Evolutionary conservation across 2,797 vertebrate species (phyloP).

Genomic region (Parambassis ranga): DNA sequence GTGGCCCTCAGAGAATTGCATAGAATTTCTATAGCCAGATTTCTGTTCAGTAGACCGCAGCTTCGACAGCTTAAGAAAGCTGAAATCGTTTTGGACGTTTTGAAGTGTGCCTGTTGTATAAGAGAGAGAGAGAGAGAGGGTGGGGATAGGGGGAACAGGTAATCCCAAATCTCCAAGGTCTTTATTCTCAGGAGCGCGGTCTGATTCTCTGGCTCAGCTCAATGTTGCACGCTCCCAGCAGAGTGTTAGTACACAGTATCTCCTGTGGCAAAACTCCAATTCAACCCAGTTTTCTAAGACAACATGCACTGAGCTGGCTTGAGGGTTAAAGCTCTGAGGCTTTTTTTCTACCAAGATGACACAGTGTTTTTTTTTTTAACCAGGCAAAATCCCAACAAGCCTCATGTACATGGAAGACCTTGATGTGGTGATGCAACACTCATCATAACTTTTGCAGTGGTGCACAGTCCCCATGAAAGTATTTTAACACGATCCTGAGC

Average conservation of each 20-base stretch:
- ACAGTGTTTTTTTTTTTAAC: not conserved
- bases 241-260: constrained; percentile 33
- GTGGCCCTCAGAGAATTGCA: constrained; percentile 24
- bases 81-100: constrained; percentile 32
- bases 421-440: constrained; percentile 12
- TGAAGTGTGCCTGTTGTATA: constrained; percentile 2
- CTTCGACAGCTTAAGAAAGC: constrained; percentile 32
- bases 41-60: constrained; percentile 19
- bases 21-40: constrained; percentile 13
- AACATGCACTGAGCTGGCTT: constrained; percentile 27
- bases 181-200: constrained; percentile 42
- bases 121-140: not conserved
- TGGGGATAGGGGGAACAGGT: constrained; percentile 35
- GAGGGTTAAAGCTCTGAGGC: constrained; percentile 32
- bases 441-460: too few relatives aligned
- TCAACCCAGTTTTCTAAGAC: constrained; percentile 22
- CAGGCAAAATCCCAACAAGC: constrained; percentile 20
- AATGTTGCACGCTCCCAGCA: constrained; percentile 19
- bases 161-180: constrained; percentile 47
- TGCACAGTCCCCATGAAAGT: too few relatives aligned
- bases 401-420: not conserved
- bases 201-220: constrained; percentile 36
- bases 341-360: not conserved
- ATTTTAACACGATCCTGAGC: too few relatives aligned
- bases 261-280: constrained; percentile 38